phyloP scores from a whole-genome alignment of 2,797 vertebrate species.

The Megaceryle alcyon region DNA sequence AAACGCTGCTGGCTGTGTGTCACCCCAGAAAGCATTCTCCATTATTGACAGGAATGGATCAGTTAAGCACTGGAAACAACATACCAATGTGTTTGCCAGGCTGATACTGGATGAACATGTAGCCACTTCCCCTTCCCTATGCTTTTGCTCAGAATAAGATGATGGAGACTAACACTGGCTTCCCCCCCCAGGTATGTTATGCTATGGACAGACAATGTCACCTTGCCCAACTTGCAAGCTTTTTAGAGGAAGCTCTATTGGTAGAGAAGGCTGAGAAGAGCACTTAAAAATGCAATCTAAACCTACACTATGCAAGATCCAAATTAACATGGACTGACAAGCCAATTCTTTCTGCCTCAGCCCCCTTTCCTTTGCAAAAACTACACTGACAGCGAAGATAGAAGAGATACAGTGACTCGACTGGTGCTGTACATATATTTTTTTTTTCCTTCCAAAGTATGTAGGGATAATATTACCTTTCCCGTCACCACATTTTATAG shows the following conservation, averaged over 20 bases:
- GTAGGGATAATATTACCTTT: not conserved
- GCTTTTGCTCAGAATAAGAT: not conserved
- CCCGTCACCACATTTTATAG: not conserved
- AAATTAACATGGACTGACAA: conserved; percentile 12
- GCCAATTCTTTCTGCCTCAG: not conserved
- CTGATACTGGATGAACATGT: not conserved
- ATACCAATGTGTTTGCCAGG: not conserved
- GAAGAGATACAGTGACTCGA: not conserved
- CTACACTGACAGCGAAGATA: not conserved
- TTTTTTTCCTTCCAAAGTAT: not conserved
- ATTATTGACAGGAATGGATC: not conserved
- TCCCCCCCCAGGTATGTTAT: not conserved
- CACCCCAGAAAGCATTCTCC: not conserved
- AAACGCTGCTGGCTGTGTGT: not conserved
- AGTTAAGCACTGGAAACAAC: not conserved
- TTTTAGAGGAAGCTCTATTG: not conserved
- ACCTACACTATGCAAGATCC: not conserved
- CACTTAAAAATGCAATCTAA: not conserved
- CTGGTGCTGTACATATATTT: not conserved
- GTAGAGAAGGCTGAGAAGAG: not conserved
- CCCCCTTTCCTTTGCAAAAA: not conserved
- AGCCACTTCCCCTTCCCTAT: not conserved
- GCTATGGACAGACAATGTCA: not conserved
- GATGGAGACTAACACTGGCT: not conserved
- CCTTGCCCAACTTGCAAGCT: not conserved